Evolutionary conservation across 2,113 vertebrate genomes (phyloP), one percentile per base, ranked within the genome.

Genomic region (Pteronura brasiliensis): DNA sequence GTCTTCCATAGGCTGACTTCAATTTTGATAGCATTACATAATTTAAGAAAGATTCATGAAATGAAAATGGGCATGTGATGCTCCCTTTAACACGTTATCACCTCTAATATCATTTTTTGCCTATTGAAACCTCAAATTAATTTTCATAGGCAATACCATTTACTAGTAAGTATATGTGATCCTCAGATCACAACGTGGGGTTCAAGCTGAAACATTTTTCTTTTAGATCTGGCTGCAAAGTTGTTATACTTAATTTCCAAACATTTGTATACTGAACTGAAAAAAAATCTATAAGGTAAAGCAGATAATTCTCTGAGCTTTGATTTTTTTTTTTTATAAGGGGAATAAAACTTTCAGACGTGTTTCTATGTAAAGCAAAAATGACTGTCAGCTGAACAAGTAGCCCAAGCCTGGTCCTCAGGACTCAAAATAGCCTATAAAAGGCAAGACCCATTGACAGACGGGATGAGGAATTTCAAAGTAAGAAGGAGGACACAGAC

Each of bases 41-140:
- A 93, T 93, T 81, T 95, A 65, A 80, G 93, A 97, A 93, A 55
- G 88, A 88, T 92, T 89, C 80, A 82, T 44, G 42, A 77, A 90
- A 79, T 92, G 69, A 93, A 97, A 97, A 95, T 82, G n/a, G 39
- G n/a, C 82, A 82, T 34, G 47, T 15, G 91, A 67, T 90, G 67
- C 6, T 74, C n/a, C 29, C 36, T 93, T 86, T 91, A 94, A 80
- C 63, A 79, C 5, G 57, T 92, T 80, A 76, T 86, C 77, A 90
- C 49, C 9, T 65, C 44, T 59, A 52, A 94, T 87, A 80, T 83
- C 39, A 86, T 88, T 95, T 94, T 52, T 87, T 85, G 39, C 55
- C 65, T 72, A 61, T 72, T 89, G 93, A 91, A 95, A 57, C 4
- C 34, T 74, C 88, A 84, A 94, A 67, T 88, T 96, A 96, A 88